Base-by-base conservation (phyloP, 2,888 invertebrate species). In the Cryptus armator region DNA sequence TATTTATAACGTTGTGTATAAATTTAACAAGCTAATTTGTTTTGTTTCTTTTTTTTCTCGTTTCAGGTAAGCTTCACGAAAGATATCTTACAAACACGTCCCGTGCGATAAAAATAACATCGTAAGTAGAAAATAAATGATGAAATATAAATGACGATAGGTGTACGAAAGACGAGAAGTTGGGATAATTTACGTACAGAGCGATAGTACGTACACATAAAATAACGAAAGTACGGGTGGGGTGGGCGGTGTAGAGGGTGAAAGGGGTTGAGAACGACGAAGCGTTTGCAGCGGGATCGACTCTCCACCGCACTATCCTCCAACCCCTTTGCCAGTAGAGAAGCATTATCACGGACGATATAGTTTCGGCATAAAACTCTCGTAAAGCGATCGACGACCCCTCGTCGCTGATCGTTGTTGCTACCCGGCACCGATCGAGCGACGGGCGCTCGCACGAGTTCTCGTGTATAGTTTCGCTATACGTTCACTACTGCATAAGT, bases 301-400 rank as follows among this genome's bases (percentile, higher is more conserved):
- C 68, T 53, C 74, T 66, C 56, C n/a, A 66, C 71, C 56, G 66
- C 80, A 66, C 48, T 76, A 76, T 68, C 74, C 66, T 66, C 19
- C 59, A 77, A 37, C 37, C 62, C 44, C 59, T 83, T 83, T 44
- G 59, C 71, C 37, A 72, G 76, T 64, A 48, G 66, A 67, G 59
- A 46, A 53, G 53, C 76, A 81, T 87, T 86, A 86, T 85, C 82
- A 83, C 76, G 85, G 77, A 74, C 83, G 72, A 86, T 87, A 85
- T 86, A 87, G 77, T 83, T 81, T 81, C 76, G 77, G 77, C 83
- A 84, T 87, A 83, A 87, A 85, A 87, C 72, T 76, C 86, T 85
- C 83, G 83, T 85, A 83, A 87, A 87, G 48, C 85, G 85, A 86
- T 87, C 86, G 85, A 79, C 85, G 84, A 83, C 78, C 84, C 85